A percentile compares a stretch with the other conserved stretches of the same genome.
phyloP scores from a whole-genome alignment of 2,888 invertebrate species.

The Archips crataeganus region DNA sequence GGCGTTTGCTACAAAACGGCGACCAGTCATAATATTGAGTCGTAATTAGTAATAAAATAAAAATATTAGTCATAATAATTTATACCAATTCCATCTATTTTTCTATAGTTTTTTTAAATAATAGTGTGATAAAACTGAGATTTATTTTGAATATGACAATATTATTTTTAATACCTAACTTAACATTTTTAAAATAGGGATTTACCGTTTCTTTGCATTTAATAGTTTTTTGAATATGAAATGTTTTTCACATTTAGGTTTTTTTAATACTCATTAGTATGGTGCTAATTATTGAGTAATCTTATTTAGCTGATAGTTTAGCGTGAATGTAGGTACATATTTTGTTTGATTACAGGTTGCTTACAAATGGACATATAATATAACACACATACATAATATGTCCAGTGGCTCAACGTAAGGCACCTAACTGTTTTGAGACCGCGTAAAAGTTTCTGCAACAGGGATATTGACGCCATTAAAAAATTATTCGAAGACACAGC shows the following conservation, averaged over 20 bases:
- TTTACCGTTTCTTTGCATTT: constrained; percentile 51
- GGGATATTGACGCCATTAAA: no score
- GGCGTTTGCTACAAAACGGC: no score
- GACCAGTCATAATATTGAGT: neutral
- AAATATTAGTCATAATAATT: constrained; percentile 1
- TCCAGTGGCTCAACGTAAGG: no score
- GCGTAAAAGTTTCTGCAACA: no score
- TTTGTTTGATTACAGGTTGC: neutral
- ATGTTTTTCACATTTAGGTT: constrained; percentile 39
- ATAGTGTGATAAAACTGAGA: constrained; percentile 45
- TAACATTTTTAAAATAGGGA: constrained; percentile 24
- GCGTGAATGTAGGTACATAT: neutral
- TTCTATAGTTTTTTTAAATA: constrained; percentile 36
- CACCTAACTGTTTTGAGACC: no score
- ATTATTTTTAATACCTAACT: constrained; percentile 29
- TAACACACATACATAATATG: no score
- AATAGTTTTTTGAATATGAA: constrained; percentile 44
- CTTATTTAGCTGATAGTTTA: constrained; percentile 20
- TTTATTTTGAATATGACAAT: constrained; percentile 51
- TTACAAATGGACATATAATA: neutral
- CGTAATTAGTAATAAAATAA: neutral
- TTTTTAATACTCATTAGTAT: constrained; percentile 52
- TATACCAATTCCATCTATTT: constrained; percentile 26
- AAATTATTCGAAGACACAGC: no score
- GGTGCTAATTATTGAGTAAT: constrained; percentile 52